phyloP scores from a whole-genome alignment of 92 coral and sea anemone species.

The Actinernus sp. region DNA sequence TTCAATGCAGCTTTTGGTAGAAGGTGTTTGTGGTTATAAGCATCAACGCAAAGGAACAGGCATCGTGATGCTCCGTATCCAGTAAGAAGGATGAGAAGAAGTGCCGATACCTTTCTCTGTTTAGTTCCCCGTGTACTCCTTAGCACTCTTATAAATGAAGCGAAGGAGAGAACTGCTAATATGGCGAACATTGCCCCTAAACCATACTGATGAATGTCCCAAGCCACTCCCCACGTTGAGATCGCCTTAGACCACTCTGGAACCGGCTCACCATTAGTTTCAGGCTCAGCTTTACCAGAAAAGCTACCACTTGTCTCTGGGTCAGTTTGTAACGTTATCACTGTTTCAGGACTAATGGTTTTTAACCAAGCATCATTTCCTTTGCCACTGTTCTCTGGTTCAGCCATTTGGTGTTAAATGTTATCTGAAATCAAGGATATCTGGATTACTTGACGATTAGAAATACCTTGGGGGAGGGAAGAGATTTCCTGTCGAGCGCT shows the following conservation, averaged over 20 bases:
- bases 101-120: slow-evolving; percentile 41
- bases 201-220: slow-evolving; percentile 80
- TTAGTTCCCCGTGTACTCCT: slow-evolving; percentile 10
- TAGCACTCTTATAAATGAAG: slow-evolving; percentile 17
- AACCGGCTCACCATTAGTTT: no score
- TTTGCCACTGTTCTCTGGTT: no score
- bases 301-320: no score
- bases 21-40: slow-evolving; percentile 41
- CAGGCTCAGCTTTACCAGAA: no score
- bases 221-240: slow-evolving; percentile 68
- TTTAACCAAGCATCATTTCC: no score
- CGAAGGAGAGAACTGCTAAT: slow-evolving; percentile 40
- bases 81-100: slow-evolving; percentile 37
- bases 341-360: no score
- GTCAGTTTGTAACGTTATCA: no score
- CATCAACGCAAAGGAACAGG: slow-evolving; percentile 61
- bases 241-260: slow-evolving; percentile 75
- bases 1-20: slow-evolving; percentile 38
- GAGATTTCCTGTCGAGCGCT: no score
- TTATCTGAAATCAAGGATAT: no score
- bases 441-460: no score
- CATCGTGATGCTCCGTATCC: slow-evolving; percentile 52
- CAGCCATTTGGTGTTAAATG: no score
- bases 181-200: slow-evolving; percentile 46
- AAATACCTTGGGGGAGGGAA: no score